These are phyloP conservation scores for Hydrochoerus hydrochaeris DNA, from an alignment of 2,113 vertebrate genomes.

Conservation along the genomic window DNA sequence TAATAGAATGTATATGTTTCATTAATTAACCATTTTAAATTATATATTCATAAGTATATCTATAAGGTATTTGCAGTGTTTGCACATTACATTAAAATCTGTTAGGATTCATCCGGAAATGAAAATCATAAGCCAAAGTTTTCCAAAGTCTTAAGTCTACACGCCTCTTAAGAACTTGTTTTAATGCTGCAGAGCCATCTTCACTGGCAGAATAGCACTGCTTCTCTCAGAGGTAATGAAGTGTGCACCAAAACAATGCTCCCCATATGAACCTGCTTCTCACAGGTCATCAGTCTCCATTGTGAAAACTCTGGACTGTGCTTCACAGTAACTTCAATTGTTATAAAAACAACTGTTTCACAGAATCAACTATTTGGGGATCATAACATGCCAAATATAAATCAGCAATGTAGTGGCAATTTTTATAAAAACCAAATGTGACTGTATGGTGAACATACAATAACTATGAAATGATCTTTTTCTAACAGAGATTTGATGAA, in stretches of 20 bases:
- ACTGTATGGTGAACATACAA: constrained; percentile 25
- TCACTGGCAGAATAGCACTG: constrained; percentile 24
- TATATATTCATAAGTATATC: neutral
- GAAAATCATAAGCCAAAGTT: constrained; percentile 26
- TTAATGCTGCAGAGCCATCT: constrained; percentile 5
- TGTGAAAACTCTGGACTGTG: constrained; percentile 51
- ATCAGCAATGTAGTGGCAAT: constrained; percentile 43
- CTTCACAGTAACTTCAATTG: constrained; percentile 66
- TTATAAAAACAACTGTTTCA: constrained; percentile 65
- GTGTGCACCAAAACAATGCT: constrained; percentile 28
- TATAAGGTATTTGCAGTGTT: constrained; percentile 3
- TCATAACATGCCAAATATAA: constrained; percentile 55
- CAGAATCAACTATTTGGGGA: constrained; percentile 62
- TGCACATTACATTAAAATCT: constrained; percentile 36
- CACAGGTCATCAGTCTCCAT: constrained; percentile 47
- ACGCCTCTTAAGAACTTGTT: constrained; percentile 3
- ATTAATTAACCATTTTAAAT: constrained; percentile 45
- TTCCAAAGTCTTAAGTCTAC: neutral
- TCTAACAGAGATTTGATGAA: constrained; percentile 42
- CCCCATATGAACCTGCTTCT: constrained; percentile 1
- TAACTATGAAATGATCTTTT: constrained; percentile 29
- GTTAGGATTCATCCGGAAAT: neutral
- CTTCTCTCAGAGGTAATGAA: constrained; percentile 43
- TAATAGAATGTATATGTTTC: neutral
- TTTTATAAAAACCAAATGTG: constrained; percentile 68